These are phyloP conservation scores for Hippopotamus amphibius DNA, from an alignment of 2,113 vertebrate species.

Conservation along the genomic window DNA sequence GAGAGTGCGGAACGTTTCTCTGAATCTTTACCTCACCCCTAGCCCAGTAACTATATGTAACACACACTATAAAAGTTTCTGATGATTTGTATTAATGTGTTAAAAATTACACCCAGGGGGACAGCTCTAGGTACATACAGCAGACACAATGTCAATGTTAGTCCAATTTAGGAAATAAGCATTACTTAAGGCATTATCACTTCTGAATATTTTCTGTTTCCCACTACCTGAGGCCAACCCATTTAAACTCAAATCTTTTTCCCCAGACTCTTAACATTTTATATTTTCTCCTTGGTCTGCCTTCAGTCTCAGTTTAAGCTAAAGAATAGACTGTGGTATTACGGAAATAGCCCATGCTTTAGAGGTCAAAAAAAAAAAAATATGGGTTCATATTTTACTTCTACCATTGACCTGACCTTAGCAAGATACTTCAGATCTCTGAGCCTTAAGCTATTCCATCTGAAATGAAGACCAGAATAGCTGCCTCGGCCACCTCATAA, in stretches of 20 bases:
- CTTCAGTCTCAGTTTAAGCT: not conserved
- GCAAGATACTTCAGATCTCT: not conserved
- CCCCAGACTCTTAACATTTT: not conserved
- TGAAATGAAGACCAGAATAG: conserved; percentile 30
- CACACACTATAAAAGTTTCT: not conserved
- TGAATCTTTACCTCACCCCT: not conserved
- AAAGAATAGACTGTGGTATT: not conserved
- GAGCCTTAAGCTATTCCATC: conserved; percentile 41
- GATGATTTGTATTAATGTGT: not conserved
- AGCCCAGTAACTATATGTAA: not conserved
- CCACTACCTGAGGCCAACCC: not conserved
- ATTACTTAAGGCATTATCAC: not conserved
- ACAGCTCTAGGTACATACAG: not conserved
- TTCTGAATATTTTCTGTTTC: conserved; percentile 46
- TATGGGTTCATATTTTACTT: conserved; percentile 32
- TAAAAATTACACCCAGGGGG: conserved; percentile 3
- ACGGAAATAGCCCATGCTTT: not conserved
- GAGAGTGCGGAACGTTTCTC: not conserved
- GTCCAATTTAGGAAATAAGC: not conserved
- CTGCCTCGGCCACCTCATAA: not conserved
- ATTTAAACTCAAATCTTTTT: conserved; percentile 30
- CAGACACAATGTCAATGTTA: not conserved
- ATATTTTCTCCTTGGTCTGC: conserved; percentile 8
- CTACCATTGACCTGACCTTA: conserved; percentile 44
- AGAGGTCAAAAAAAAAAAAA: not conserved